Conservation (phyloP, 2,888 invertebrate genomes). For the Stenolophus ochropezus region DNA sequence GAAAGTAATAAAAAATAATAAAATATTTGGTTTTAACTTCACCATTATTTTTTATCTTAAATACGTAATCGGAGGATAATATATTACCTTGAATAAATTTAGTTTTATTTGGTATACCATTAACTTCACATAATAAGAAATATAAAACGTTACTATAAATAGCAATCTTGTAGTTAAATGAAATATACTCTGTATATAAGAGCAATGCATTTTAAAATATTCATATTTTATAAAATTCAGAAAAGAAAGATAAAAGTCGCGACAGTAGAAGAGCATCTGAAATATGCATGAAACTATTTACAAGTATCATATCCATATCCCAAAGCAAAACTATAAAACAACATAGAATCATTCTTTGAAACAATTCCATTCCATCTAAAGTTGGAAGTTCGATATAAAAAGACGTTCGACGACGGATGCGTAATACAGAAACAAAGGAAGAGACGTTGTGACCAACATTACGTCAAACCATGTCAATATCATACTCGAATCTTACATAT, state of each 20-base stretch:
- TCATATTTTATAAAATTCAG: background rate
- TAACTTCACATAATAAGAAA: too few relatives aligned
- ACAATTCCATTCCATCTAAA: background rate
- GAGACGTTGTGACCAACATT: too few relatives aligned
- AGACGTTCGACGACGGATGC: background rate
- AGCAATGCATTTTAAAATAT: background rate
- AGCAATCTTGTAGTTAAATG: background rate
- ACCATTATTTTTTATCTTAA: too few relatives aligned
- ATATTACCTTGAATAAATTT: too few relatives aligned
- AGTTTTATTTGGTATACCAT: too few relatives aligned
- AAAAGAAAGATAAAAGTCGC: background rate
- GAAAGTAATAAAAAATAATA: too few relatives aligned
- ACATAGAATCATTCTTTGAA: constrained; percentile 11
- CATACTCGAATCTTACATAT: too few relatives aligned
- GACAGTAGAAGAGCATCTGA: background rate
- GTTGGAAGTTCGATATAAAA: background rate
- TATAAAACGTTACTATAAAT: too few relatives aligned
- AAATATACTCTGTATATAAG: background rate
- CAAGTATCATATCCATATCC: constrained; percentile 3
- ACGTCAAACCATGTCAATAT: too few relatives aligned
- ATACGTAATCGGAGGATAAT: too few relatives aligned
- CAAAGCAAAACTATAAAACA: background rate
- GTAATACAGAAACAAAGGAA: too few relatives aligned
- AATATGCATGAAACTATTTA: constrained; percentile 29
- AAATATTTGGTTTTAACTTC: too few relatives aligned